Conservation (phyloP, 2,888 invertebrate species). For the Sipha maydis region DNA sequence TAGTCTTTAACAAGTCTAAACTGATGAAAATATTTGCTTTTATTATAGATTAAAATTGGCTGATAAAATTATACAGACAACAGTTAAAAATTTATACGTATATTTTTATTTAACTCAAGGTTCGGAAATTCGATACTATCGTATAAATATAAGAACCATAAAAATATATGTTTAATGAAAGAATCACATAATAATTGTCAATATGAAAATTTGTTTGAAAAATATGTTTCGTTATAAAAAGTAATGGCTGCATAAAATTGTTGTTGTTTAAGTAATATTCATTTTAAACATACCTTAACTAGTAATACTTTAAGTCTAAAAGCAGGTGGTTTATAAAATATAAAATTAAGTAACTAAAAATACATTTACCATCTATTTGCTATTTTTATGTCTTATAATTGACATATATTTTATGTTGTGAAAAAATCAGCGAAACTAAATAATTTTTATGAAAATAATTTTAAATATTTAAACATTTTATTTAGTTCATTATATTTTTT, state of each 20-base stretch:
- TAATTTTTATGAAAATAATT: not conserved
- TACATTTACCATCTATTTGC: not conserved
- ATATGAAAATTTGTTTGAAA: not conserved
- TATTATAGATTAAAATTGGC: not conserved
- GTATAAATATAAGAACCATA: not conserved
- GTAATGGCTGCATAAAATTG: constrained; percentile 1
- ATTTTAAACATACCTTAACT: not conserved
- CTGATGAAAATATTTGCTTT: not conserved
- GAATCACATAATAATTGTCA: not conserved
- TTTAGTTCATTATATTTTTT: not conserved
- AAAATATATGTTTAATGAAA: too few species aligned
- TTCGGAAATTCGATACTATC: not conserved
- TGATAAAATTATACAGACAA: not conserved
- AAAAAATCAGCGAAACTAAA: not conserved
- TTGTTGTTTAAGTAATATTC: not conserved
- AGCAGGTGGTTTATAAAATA: constrained; percentile 5
- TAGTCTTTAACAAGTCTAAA: not conserved
- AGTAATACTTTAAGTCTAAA: not conserved
- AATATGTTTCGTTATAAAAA: not conserved
- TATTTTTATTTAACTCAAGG: too few species aligned
- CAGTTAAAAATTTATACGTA: not conserved
- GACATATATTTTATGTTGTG: not conserved
- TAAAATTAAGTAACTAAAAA: not conserved
- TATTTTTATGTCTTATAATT: not conserved
- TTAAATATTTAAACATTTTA: not conserved